A percentile compares a stretch with the other conserved stretches of the same genome.
These are phyloP conservation scores for Scaptomyza tumidula DNA, from an alignment of 2,888 invertebrate genomes.

Conservation along the genomic window DNA sequence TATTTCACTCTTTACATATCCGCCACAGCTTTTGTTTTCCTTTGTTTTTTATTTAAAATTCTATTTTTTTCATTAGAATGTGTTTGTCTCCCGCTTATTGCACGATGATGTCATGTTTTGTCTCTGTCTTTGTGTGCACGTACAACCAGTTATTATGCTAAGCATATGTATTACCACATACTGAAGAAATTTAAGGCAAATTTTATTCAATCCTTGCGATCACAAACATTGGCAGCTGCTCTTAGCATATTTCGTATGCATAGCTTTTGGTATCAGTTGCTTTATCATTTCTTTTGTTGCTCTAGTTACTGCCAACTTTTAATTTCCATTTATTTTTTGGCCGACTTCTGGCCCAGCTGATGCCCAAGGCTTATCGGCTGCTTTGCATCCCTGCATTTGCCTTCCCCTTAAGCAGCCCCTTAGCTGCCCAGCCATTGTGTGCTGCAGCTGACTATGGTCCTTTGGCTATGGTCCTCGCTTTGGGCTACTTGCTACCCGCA, in stretches of 20 bases:
- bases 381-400: slow-evolving; percentile 8
- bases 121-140: slow-evolving; percentile 41
- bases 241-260: slow-evolving; percentile 26
- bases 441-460: slow-evolving; percentile 22
- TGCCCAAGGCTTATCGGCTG: slow-evolving; percentile 50
- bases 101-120: slow-evolving; percentile 68
- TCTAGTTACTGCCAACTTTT: slow-evolving; percentile 56
- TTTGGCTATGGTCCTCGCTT: slow-evolving; percentile 2
- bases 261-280: slow-evolving; percentile 26
- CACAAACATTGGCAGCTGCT: slow-evolving; percentile 23
- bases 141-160: slow-evolving; percentile 54
- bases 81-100: slow-evolving; percentile 39
- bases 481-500: slow-evolving; percentile 44
- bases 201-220: slow-evolving; percentile 40
- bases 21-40: slow-evolving; percentile 11
- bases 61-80: slow-evolving; percentile 75
- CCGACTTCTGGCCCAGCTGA: slow-evolving; percentile 52
- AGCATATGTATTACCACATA: slow-evolving; percentile 37
- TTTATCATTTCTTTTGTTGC: slow-evolving; percentile 29
- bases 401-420: background rate
- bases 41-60: slow-evolving; percentile 57
- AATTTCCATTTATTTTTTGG: slow-evolving; percentile 69
- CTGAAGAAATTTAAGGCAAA: slow-evolving; percentile 28
- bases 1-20: background rate
- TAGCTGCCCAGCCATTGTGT: slow-evolving; percentile 28